Base-by-base conservation (phyloP, 2,888 invertebrate genomes). In the Melieria picta region DNA sequence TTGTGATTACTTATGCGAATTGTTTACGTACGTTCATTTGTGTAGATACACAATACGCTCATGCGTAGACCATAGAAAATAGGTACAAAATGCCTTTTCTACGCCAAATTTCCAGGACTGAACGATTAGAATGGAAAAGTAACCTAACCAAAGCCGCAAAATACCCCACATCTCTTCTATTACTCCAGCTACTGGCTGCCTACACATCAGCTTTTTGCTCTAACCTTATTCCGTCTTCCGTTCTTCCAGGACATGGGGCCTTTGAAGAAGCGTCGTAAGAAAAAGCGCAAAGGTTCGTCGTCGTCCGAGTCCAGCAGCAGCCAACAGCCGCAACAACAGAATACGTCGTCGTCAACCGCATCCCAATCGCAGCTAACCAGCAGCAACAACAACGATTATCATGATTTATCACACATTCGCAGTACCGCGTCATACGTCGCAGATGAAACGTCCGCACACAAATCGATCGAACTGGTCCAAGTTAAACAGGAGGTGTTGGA, bases 181-280 rank as follows among this genome's bases (percentile, higher is more conserved):
- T 52, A 5, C 13, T 52, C 13, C 5, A 52, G 11, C 50, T 50
- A 50, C 30, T 30, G 30, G 30, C 30, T 30, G 30, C 30, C 30
- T 30, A 30, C 30, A 30, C 30, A 30, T 30, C 30, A 30, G 30
- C 30, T 30, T 2, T 30, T 30, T 30, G 30, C 30, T 30, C 30
- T 30, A 30, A 30, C 30, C 30, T 30, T 30, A 30, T 30, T 30
- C 30, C 30, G 30, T 30, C 30, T 52, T 69, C 62, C 10, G 11
- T 5, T 48, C 45, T 72, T 73, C 6, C 57, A 86, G 86, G 86
- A 86, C 70, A 81, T 83, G 75, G 85, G 85, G 48, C 83, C 86
- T 3, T 74, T 86, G 16, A 87, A 86, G 75, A 87, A 87, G 71
- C 83, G 87, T 7, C 84, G 86, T 68, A 87, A 86, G 80, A 87